Evolutionary conservation across 2,113 vertebrate genomes (phyloP), one percentile per base, ranked within the genome.

Genomic region (Anarrhichthys ocellatus): DNA sequence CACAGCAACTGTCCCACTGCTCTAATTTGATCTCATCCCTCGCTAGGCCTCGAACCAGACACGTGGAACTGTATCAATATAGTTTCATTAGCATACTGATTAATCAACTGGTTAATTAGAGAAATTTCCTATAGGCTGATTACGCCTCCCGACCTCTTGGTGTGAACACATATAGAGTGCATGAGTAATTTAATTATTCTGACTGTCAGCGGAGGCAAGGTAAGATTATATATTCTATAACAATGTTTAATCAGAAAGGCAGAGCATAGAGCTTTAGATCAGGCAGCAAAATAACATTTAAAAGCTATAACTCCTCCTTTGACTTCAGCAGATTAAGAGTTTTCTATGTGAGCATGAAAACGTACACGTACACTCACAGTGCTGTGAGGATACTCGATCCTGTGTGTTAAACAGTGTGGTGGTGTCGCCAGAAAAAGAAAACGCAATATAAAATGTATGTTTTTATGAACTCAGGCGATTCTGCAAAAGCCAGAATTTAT

Each of bases 111-210:
- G 69, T 74, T 94, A 91, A 94, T 94, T 92, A 94, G 81, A 88
- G 81, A 90, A 20, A 90, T 92, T 90, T 94, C 88, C 89, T 92
- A 93, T 94, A 92, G 85, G 84, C 90, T 94, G 91, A 94, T 92
- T 92, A 90, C 56, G 71, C 77, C 88, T 89, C 86, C 86, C 76
- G 88, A 89, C 87, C 80, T 85, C 90, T 68, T 83, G 92, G 88
- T 83, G 89, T 87, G 91, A 93, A 92, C 84, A 88, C 89, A 66
- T 93, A 91, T 93, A 88, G 90, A 91, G 78, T 78, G 87, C 87
- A 86, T 88, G 46, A 87, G 82, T 91, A 84, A 91, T 85, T 85
- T 83, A 85, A 92, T 93, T 88, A 92, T 89, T 88, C 52, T 42
- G 65, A 75, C 79, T 66, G 76, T 80, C 64, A 84, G 65, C 65